Evolutionary conservation across 1,140 invertebrate genomes (phyloP), one percentile per base, ranked within the genome.

Genomic region (Rhopalosiphum padi): DNA sequence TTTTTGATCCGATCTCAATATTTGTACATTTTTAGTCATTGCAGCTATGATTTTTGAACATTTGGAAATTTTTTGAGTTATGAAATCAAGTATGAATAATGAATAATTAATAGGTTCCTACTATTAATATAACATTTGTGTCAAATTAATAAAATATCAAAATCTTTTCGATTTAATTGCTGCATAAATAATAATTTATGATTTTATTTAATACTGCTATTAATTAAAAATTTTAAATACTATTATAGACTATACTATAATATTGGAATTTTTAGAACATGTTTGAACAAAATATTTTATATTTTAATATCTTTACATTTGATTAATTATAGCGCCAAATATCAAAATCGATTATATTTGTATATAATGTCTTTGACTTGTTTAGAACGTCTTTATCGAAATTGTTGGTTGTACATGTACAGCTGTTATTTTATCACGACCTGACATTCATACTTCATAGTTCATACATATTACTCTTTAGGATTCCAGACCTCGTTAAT

Each of bases 351-450:
- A 68, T 68, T 68, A 68, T 9, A 68, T n/a, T 68, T 30, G 15
- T 77, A n/a, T 77, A 77, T 21, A 83, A 83, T 0, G 1, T 46
- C 85, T 46, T 43, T 46, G 41, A 1, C 4, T 15, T 86, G 1
- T 35, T 35, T 48, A 18, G 3, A 88, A 88, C 30, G 46, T 88
- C 30, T 46, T 87, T 48, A 48, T 22, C 46, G 7, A 86, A 46
- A 46, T 87, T 15, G 41, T 9, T 85, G 21, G 22, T 30, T 86
- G 41, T 41, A 41, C 41, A 41, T 41, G 22, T n/a, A 77, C 90
- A 91, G 90, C 90, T 91, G 90, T 91, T 77, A 25, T 35, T 55
- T 91, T 91, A 91, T 91, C 90, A 91, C 60, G 55, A 46, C 37
- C 30, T 91, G 60, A 68, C 60, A 77, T 68, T 68, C 55, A 77